Base-by-base conservation (phyloP, 2,797 vertebrate genomes). In the Sebastes kiyomatsui region DNA sequence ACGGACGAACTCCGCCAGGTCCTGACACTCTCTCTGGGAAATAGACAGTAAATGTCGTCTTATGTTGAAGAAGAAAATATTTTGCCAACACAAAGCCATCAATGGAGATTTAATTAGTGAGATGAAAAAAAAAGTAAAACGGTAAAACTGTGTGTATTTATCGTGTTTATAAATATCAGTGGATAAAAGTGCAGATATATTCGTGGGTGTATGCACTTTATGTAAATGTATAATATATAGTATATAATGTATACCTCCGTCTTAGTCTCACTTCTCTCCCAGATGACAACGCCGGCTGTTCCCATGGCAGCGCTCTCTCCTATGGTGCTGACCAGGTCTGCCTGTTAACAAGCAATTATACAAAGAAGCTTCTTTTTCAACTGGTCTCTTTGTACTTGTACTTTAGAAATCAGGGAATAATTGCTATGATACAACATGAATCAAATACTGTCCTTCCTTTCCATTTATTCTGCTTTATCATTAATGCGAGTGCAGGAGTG, bases 251-350 rank as follows among this genome's bases (percentile, higher is more conserved):
- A 8, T 92, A 95, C 94, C 92, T 94, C 94, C 2, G 90, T 93
- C 66, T 94, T 93, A 1, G 86, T 88, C 75, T 93, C 93, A 67
- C 87, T 91, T 90, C 87, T 95, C 77, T 94, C 94, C 96, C 96
- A 96, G 86, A 96, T 91, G 82, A 96, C 88, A 25, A 96, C 93
- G 59, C 96, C 96, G 4, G 95, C 94, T 73, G 95, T 94, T 80
- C 97, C 96, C 94, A 96, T 90, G 59, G 97, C 96, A 77, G 96
- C 97, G 28, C 96, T 97, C 90, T 97, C 96, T 84, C 96, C 96
- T 6, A 97, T 93, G 16, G 95, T 95, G 89, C 93, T 95, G 86
- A 96, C 94, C 88, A 97, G 90, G 87, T 97, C 96, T 54, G 89
- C 92, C 97, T 97, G 90, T 32, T 69, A 20, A 59, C 33, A 79